phyloP scores from a whole-genome alignment of 2,113 vertebrate species.

The Ramphastos sulfuratus region DNA sequence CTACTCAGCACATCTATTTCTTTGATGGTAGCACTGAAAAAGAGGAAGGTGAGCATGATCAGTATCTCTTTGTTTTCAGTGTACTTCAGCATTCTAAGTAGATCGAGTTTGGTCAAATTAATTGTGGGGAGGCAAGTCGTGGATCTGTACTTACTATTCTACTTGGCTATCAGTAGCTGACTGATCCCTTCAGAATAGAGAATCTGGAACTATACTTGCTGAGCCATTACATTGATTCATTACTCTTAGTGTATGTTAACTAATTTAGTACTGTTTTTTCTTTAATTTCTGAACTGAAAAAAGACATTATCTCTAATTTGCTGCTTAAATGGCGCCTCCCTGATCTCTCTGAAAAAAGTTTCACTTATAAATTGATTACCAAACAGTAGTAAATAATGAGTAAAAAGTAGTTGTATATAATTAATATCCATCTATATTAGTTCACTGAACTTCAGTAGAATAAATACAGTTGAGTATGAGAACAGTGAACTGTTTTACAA shows the following conservation, averaged over 20 bases:
- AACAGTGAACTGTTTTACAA: background rate
- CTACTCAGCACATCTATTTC: slow-evolving; percentile 95
- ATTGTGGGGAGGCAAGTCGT: background rate
- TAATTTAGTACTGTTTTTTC: background rate
- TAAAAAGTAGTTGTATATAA: background rate
- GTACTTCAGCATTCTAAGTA: background rate
- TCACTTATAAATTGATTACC: background rate
- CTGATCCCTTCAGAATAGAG: background rate
- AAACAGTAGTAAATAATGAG: background rate
- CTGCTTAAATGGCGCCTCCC: background rate
- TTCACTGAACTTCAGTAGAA: background rate
- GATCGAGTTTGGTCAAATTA: background rate
- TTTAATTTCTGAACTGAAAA: background rate
- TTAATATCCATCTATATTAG: background rate
- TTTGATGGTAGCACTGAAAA: slow-evolving; percentile 92
- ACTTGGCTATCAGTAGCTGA: background rate
- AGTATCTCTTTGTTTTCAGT: background rate
- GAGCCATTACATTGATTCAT: background rate
- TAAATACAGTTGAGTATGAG: background rate
- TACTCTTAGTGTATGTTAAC: background rate
- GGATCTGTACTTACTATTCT: background rate
- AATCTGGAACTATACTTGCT: background rate
- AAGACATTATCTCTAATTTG: background rate
- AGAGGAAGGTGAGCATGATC: slow-evolving; percentile 85
- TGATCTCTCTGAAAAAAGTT: background rate